phyloP scores from a whole-genome alignment of 1,140 invertebrate genomes.

The Rhopalosiphum padi region DNA sequence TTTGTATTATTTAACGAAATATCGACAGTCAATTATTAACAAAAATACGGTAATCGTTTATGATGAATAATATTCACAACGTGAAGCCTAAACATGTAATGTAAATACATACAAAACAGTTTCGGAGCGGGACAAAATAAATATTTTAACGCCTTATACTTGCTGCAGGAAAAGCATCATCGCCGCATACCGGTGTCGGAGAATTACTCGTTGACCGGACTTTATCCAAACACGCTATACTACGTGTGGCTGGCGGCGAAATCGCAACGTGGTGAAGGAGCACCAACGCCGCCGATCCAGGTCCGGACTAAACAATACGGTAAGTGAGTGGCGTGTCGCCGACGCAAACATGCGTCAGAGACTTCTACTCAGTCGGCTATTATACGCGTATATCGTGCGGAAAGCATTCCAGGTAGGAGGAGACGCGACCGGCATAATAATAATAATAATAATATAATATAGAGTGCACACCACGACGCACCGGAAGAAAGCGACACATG shows the following conservation, averaged over 20 bases:
- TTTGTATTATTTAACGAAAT: not conserved
- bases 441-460: not conserved
- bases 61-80: no score
- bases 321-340: conserved; percentile 77
- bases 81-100: not conserved
- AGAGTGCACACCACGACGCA: conserved; percentile 13
- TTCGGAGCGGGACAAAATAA: not conserved
- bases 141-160: not conserved
- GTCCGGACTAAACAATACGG: conserved; percentile 95
- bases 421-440: not conserved
- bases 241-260: conserved; percentile 94
- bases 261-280: conserved; percentile 90
- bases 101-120: not conserved
- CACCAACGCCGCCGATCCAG: conserved; percentile 91
- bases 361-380: not conserved
- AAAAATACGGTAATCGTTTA: not conserved
- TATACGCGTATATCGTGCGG: not conserved
- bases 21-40: not conserved
- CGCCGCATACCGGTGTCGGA: conserved; percentile 81
- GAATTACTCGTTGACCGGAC: conserved; percentile 82
- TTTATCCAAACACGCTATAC: conserved; percentile 95
- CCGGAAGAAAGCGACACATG: conserved; percentile 17
- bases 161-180: conserved; percentile 69
- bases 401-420: conserved; percentile 59
- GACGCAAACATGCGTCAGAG: not conserved